These are phyloP conservation scores for Ormyrus rosae DNA, from an alignment of 2,888 invertebrate species.

Conservation along the genomic window DNA sequence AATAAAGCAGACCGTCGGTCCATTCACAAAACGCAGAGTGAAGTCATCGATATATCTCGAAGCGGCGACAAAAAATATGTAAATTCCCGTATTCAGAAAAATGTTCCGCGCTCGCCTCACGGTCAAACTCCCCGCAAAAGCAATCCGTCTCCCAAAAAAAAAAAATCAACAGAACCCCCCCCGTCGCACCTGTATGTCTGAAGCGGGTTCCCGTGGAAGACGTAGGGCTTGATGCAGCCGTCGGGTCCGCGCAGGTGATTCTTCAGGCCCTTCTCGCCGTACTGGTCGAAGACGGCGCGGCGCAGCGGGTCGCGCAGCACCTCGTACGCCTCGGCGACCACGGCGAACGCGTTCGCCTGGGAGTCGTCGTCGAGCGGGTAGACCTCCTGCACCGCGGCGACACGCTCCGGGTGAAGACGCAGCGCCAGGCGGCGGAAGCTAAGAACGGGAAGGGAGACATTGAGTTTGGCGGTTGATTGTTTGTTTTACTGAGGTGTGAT, in stretches of 20 bases:
- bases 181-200: slow-evolving; percentile 80
- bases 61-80: too few species aligned
- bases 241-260: slow-evolving; percentile 85
- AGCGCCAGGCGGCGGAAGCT: slow-evolving; percentile 79
- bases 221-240: slow-evolving; percentile 84
- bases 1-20: too few species aligned
- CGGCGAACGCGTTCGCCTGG: slow-evolving; percentile 75
- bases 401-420: slow-evolving; percentile 79
- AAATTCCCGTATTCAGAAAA: too few species aligned
- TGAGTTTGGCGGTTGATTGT: too few species aligned
- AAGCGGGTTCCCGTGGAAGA: slow-evolving; percentile 88
- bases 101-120: too few species aligned
- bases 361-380: slow-evolving; percentile 62
- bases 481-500: too few species aligned
- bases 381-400: background rate
- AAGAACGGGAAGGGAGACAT: slow-evolving; percentile 31
- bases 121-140: too few species aligned
- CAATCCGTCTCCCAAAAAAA: too few species aligned
- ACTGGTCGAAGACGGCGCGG: slow-evolving; percentile 90
- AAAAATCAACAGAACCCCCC: too few species aligned
- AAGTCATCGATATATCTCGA: too few species aligned
- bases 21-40: too few species aligned
- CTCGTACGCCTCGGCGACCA: slow-evolving; percentile 88
- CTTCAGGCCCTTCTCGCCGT: slow-evolving; percentile 92
- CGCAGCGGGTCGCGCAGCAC: slow-evolving; percentile 82